Conservation (phyloP, 2,888 invertebrate species). For the Ditula angustiorana region DNA sequence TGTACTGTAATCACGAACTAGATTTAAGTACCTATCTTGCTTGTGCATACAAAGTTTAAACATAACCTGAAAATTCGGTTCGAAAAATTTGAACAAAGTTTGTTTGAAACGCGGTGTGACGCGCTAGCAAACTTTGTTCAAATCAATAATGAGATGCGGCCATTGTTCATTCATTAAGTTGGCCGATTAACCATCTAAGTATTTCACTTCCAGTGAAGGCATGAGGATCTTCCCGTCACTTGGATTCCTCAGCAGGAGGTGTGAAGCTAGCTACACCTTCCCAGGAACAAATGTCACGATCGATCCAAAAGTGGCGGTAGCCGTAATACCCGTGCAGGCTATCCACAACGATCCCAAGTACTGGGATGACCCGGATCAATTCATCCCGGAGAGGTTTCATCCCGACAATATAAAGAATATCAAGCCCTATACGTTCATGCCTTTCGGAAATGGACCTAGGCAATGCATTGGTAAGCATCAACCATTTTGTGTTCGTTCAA, state of each 20-base stretch:
- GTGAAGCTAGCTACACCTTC: conserved; percentile 46
- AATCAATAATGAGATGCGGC: too few species aligned
- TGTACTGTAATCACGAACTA: too few species aligned
- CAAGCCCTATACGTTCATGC: conserved; percentile 45
- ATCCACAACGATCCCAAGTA: conserved; percentile 51
- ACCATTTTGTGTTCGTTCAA: too few species aligned
- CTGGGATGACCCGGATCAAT: conserved; percentile 49
- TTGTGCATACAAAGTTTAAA: too few species aligned
- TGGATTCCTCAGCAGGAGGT: conserved; percentile 44
- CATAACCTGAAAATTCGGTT: too few species aligned
- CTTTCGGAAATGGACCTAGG: conserved; percentile 52
- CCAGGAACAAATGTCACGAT: conserved; percentile 49
- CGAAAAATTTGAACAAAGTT: too few species aligned
- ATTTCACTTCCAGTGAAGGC: conserved; percentile 46
- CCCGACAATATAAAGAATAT: conserved; percentile 38
- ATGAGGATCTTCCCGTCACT: conserved; percentile 50
- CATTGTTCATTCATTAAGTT: too few species aligned
- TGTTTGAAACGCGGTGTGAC: too few species aligned
- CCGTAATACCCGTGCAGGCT: conserved; percentile 50
- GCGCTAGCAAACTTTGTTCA: too few species aligned
- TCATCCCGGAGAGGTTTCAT: conserved; percentile 51
- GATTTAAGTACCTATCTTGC: too few species aligned
- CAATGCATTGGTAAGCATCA: conserved; percentile 50
- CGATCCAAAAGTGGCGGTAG: conserved; percentile 46
- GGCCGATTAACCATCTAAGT: not conserved